Base-by-base conservation (phyloP, 2,113 vertebrate species). In the Butorides virescens region DNA sequence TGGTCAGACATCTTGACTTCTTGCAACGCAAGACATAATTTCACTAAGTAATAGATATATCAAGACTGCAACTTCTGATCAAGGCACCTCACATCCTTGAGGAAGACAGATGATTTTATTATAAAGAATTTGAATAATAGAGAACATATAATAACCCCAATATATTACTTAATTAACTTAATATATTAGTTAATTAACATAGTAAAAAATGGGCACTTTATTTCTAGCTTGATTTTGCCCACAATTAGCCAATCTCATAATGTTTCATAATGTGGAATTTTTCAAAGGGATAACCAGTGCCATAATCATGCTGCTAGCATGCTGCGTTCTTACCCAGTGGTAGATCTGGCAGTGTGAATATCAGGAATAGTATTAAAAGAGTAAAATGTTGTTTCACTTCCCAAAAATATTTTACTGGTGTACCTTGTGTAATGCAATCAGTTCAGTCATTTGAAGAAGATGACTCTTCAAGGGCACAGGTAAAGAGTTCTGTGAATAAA, bases 381-480 rank as follows among this genome's bases (percentile, higher is more conserved):
- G 46, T 42, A 70, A 77, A 91, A 76, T 68, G 37, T 63, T 88
- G 11, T 84, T 90, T 86, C 29, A 49, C 55, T 86, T 87, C 26
- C 44, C 61, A 25, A 59, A 97, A 92, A 73, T 62, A 94, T 93
- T 97, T 92, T 86, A 81, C 77, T 74, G 27, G 58, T 78, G 30
- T 52, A 56, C 46, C 85, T 92, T 59, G 52, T 74, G 84, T 73
- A 96, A 95, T 47, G 61, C 44, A 92, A 72, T 88, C 84, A 81
- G 56, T 93, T 72, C 61, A 75, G 77, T 59, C 7, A 6, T 84
- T 96, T 95, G 81, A 87, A 92, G 87, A 91, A 39, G 80, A 86
- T 93, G 89, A 92, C 77, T 89, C 76, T 95, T 95, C 92, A 97
- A 97, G 88, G 96, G 46, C 91, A 93, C 29, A 81, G 58, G 73